Base-by-base conservation (phyloP, 2,888 invertebrate species). In the Priocnemis perturbator region DNA sequence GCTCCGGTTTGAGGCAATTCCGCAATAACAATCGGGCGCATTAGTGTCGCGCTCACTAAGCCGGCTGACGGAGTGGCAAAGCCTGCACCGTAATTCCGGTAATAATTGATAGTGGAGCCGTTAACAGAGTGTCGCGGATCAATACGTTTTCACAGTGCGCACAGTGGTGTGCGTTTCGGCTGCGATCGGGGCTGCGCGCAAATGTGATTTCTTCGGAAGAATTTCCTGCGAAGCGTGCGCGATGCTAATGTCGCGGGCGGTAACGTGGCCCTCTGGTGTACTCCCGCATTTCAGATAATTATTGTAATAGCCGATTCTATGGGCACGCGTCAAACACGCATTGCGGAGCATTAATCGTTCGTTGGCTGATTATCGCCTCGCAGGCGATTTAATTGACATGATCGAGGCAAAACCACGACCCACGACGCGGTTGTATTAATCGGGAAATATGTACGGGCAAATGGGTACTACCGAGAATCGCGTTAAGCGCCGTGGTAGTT, bases 1-100 rank as follows among this genome's bases (percentile, higher is more conserved):
- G 37, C 37, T 37, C 37, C 37, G 7, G 37, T 37, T 37, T 37
- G 37, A 37, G 58, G 60, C 71, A 78, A 81, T 79, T 68, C 68
- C 69, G 45, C 53, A 65, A 26, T 70, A 76, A 78, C 78, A 71
- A 81, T 78, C 76, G 79, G 58, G 64, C 64, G 81, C 69, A 71
- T 79, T 79, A 79, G 58, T 64, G 68, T 52, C 67, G 64, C 65
- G 67, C 60, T 60, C 78, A 69, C 71, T 64, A 71, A 73, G 63
- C 76, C 64, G 59, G 70, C 64, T 68, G 76, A 68, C 68, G 56
- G 73, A 71, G 67, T 71, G 68, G 66, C 58, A 66, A 79, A 71
- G 71, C 73, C 55, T 15, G 59, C 37, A 59, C 17, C 15, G 37
- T 45, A 45, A 53, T 47, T 14, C 50, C 61, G 14, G 65, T n/a